Conservation (phyloP, 1,140 invertebrate genomes). For the Saccostrea echinata region DNA sequence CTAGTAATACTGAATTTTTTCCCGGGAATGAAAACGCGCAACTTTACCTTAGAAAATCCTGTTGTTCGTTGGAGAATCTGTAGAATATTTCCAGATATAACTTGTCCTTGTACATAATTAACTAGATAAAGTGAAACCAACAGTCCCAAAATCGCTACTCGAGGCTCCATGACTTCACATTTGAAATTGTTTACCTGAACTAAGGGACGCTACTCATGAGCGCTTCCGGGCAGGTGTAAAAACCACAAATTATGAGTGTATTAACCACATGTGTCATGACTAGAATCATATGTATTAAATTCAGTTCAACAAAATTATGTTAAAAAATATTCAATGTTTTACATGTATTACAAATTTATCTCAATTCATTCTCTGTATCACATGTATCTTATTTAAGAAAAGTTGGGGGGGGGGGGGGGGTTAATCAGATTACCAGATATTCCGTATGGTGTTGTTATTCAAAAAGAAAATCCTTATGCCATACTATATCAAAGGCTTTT, state of each 20-base stretch:
- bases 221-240: neutral
- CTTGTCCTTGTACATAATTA: conserved; percentile 25
- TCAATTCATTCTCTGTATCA: no score
- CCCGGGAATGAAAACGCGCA: neutral
- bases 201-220: neutral
- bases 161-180: neutral
- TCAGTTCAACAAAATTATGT: no score
- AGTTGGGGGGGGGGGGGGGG: no score
- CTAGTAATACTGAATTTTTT: neutral
- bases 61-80: conserved; percentile 21
- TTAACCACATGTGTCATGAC: neutral
- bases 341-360: no score
- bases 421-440: no score
- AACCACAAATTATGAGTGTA: no score
- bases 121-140: conserved; percentile 26
- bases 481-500: no score
- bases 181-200: conserved; percentile 8
- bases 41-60: conserved; percentile 32
- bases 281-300: no score
- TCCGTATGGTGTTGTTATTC: no score
- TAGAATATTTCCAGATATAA: conserved; percentile 7
- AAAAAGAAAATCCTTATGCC: no score
- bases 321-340: no score
- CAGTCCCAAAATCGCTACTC: neutral
- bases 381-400: no score